phyloP scores from a whole-genome alignment of 2,888 invertebrate species.

The Coleophora deauratella region DNA sequence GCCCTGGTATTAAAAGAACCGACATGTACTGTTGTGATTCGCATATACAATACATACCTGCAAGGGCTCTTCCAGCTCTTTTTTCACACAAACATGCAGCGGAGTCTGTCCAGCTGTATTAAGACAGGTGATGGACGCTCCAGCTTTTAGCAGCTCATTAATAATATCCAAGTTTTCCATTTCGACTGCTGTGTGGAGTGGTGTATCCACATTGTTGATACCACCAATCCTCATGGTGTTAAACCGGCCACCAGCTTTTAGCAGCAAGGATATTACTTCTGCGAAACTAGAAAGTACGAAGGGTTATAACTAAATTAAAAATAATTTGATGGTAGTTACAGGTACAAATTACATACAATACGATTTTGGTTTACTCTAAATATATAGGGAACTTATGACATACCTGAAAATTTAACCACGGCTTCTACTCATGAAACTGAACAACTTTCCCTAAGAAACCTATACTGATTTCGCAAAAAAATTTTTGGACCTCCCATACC shows the following conservation, averaged over 20 bases:
- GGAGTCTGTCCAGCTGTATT: conserved; percentile 63
- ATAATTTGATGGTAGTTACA: too few species aligned
- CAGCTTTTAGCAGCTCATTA: conserved; percentile 48
- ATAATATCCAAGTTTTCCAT: conserved; percentile 56
- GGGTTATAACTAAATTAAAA: too few species aligned
- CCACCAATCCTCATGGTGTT: conserved; percentile 31
- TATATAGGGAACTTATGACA: too few species aligned
- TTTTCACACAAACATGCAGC: conserved; percentile 64
- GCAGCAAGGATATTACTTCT: conserved; percentile 29
- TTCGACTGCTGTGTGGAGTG: conserved; percentile 69
- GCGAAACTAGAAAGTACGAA: conserved; percentile 25
- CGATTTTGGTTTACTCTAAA: too few species aligned
- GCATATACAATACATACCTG: conserved; percentile 29
- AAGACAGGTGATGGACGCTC: conserved; percentile 48
- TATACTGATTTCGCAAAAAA: too few species aligned
- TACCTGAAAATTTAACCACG: too few species aligned
- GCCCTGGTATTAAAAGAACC: too few species aligned
- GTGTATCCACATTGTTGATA: conserved; percentile 42
- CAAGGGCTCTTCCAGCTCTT: conserved; percentile 51
- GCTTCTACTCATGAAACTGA: too few species aligned
- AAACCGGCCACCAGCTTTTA: conserved; percentile 29
- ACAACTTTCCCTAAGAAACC: too few species aligned
- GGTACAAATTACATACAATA: too few species aligned
- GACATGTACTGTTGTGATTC: too few species aligned
- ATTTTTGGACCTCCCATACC: too few species aligned